These are phyloP conservation scores for Linnaemya tessellans DNA, from an alignment of 2,888 invertebrate genomes.

Conservation along the genomic window DNA sequence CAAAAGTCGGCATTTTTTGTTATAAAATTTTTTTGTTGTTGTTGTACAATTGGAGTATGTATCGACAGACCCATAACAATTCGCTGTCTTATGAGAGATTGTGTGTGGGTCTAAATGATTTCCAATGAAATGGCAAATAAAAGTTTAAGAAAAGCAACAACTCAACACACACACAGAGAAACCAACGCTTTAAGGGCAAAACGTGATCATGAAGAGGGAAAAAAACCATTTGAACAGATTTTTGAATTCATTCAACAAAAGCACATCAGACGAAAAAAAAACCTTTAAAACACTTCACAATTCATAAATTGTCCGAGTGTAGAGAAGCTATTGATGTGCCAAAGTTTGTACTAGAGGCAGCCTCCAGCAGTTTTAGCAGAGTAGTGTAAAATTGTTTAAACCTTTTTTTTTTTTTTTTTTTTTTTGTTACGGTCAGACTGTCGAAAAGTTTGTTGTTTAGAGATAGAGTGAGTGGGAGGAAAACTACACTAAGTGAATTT, in stretches of 20 bases:
- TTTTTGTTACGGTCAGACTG: slow-evolving; percentile 13
- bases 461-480: too few relatives aligned
- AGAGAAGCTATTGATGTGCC: background rate
- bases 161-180: slow-evolving; percentile 39
- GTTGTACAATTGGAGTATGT: background rate
- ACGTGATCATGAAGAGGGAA: slow-evolving; percentile 68
- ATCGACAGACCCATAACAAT: slow-evolving; percentile 31
- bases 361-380: slow-evolving; percentile 4
- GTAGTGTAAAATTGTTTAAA: slow-evolving; percentile 24
- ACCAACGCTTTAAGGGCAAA: slow-evolving; percentile 72
- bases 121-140: slow-evolving; percentile 70
- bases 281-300: slow-evolving; percentile 60
- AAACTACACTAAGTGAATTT: too few relatives aligned
- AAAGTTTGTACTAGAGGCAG: slow-evolving; percentile 16
- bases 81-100: slow-evolving; percentile 42
- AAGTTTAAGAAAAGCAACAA: slow-evolving; percentile 35
- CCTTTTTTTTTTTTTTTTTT: too few relatives aligned
- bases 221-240: slow-evolving; percentile 50
- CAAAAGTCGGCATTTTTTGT: slow-evolving; percentile 63
- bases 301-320: slow-evolving; percentile 48
- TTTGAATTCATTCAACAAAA: slow-evolving; percentile 70
- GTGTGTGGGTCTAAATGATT: slow-evolving; percentile 63
- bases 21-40: slow-evolving; percentile 2
- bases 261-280: slow-evolving; percentile 23
- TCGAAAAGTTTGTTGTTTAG: slow-evolving; percentile 37